These are phyloP conservation scores for Thyatira batis DNA, from an alignment of 2,888 invertebrate genomes.

Conservation along the genomic window DNA sequence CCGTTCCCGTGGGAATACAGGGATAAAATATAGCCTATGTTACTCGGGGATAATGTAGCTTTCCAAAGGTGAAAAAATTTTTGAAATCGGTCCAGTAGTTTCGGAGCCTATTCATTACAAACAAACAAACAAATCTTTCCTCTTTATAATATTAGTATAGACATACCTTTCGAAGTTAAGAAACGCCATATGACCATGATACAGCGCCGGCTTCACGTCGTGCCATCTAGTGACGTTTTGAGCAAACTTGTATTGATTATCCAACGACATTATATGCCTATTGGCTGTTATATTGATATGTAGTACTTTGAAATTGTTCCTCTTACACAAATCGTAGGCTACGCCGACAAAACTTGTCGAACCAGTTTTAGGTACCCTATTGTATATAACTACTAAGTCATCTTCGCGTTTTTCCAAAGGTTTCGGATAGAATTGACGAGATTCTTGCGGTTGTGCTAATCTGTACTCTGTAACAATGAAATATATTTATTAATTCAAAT, in stretches of 20 bases:
- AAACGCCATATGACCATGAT: constrained; percentile 98
- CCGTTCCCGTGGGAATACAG: too few species aligned
- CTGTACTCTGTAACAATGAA: constrained; percentile 64
- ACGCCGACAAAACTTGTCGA: constrained; percentile 97
- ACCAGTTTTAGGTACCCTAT: constrained; percentile 98
- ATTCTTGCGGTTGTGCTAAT: constrained; percentile 57
- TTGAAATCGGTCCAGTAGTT: too few species aligned
- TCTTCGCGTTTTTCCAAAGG: constrained; percentile 75
- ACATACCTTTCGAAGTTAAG: constrained; percentile 95
- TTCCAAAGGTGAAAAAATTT: too few species aligned
- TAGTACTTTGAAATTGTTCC: constrained; percentile 84
- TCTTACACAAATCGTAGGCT: constrained; percentile 93
- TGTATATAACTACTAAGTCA: constrained; percentile 93
- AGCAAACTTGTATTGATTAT: constrained; percentile 94
- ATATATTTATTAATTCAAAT: not conserved
- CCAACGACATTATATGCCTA: constrained; percentile 95
- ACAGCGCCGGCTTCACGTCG: constrained; percentile 95
- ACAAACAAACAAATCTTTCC: too few species aligned
- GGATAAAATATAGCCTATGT: too few species aligned
- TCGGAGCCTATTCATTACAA: too few species aligned
- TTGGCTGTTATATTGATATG: constrained; percentile 98
- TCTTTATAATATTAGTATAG: not conserved
- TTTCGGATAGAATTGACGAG: constrained; percentile 68
- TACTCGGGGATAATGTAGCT: too few species aligned
- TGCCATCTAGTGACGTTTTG: constrained; percentile 95